Conservation (phyloP, 2,888 invertebrate species). For the Tipula lateralis region DNA sequence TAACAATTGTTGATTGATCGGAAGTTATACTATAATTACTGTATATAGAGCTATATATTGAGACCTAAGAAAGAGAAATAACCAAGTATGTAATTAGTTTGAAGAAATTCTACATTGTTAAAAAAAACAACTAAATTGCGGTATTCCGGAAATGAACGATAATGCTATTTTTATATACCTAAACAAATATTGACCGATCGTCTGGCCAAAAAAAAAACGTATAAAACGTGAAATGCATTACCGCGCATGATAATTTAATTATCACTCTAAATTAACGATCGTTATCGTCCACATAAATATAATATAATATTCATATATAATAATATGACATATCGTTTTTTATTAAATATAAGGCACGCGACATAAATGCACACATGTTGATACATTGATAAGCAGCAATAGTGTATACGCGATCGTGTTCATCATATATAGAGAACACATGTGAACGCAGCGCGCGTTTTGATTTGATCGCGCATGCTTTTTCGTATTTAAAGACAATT, state of each 20-base stretch:
- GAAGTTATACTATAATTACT: constrained; percentile 26
- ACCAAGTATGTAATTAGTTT: not conserved
- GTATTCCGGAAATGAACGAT: not conserved
- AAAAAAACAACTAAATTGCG: too few relatives aligned
- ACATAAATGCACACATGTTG: not conserved
- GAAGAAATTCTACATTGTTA: not conserved
- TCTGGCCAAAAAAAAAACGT: not conserved
- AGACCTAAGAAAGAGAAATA: too few relatives aligned
- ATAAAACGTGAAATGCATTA: not conserved
- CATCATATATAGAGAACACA: not conserved
- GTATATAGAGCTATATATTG: not conserved
- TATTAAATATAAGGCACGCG: not conserved
- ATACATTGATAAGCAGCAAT: not conserved
- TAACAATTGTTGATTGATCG: constrained; percentile 26
- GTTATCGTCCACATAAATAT: not conserved
- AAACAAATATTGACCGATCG: not conserved
- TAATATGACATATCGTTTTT: not conserved
- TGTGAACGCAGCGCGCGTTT: not conserved
- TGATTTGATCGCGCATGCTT: not conserved
- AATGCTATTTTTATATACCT: not conserved
- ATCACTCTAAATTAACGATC: constrained; percentile 12
- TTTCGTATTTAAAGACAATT: not conserved
- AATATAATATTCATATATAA: not conserved
- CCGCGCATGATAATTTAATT: not conserved
- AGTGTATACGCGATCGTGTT: not conserved